Base-by-base conservation (phyloP, 2,113 vertebrate species). In the Hippocampus barbouri region DNA sequence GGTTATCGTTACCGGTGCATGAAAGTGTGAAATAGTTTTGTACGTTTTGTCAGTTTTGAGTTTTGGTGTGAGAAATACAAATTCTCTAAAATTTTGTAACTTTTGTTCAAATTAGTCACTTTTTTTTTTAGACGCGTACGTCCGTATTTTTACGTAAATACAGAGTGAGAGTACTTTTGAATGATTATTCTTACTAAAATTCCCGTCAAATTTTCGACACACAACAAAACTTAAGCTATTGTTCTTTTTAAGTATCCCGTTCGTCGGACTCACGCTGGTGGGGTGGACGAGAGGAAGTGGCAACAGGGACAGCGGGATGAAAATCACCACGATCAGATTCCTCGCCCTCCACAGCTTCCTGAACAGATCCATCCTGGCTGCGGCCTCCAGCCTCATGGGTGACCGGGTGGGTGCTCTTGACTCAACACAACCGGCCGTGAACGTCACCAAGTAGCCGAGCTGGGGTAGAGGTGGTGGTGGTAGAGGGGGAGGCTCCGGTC, bases 291-390 rank as follows among this genome's bases (percentile, higher is more conserved):
- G 88, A 12, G 97, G 97, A 74, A 98, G 80, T 2, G 97, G 97
- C 77, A 99, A 94, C 74, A 98, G 90, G 9, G 94, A 92, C 63
- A 99, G 91, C 0, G 97, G 97, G 80, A 97, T 95, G 60, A 95
- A 85, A 77, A 96, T 77, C 69, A 95, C 94, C 0, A 99, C 85
- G 57, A 98, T 88, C 82, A 97, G 91, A 23, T 97, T 98, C 81
- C 95, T 90, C 67, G 93, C 95, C 43, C 41, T 84, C 85, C 95
- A 94, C 21, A 98, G 86, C 64, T 93, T 93, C 89, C 89, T 91
- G 82, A 94, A 87, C 79, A 94, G 30, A 69, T 94, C 94, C 96
- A 98, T 98, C 61, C 77, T 91, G 79, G 87, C 87, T 82, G 85
- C 86, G 43, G 88, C 87, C 82, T 91, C 88, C 71, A 93, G 81